phyloP scores from a whole-genome alignment of 37 sponge, comb jelly and placozoan genomes.

The Halisarca cf. caerulea region DNA sequence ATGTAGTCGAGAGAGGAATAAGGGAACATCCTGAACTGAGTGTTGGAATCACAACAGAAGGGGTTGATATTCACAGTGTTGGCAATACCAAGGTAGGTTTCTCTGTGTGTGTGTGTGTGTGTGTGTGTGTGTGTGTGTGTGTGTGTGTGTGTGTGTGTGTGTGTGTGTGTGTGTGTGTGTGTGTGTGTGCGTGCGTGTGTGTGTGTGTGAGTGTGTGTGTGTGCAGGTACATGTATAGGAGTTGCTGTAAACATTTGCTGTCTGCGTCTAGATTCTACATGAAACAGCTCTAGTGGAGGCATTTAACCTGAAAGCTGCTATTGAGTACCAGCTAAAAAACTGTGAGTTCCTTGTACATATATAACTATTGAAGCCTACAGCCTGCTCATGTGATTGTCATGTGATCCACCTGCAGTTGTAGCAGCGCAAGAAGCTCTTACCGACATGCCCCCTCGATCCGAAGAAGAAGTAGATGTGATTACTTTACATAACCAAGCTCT shows the following conservation, averaged over 20 bases:
- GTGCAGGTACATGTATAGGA: too few species aligned
- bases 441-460: conserved; percentile 97
- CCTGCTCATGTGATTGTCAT: not conserved
- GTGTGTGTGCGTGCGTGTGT: too few species aligned
- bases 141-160: too few species aligned
- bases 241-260: not conserved
- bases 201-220: too few species aligned
- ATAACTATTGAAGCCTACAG: not conserved
- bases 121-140: not conserved
- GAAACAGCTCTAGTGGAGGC: conserved; percentile 96
- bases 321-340: conserved; percentile 97
- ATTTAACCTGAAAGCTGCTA: conserved; percentile 96
- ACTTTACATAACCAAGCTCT: conserved; percentile 97
- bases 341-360: conserved; percentile 50
- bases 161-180: too few species aligned
- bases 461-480: conserved; percentile 96
- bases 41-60: conserved; percentile 96
- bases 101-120: not conserved
- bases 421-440: conserved; percentile 93
- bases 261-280: conserved; percentile 70
- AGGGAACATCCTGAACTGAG: conserved; percentile 94
- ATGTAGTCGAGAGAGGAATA: conserved; percentile 94
- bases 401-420: conserved; percentile 46
- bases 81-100: conserved; percentile 83
- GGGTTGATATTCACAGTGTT: conserved; percentile 93